Conservation (phyloP, 2,888 invertebrate species). For the Pilophorus perplexus region DNA sequence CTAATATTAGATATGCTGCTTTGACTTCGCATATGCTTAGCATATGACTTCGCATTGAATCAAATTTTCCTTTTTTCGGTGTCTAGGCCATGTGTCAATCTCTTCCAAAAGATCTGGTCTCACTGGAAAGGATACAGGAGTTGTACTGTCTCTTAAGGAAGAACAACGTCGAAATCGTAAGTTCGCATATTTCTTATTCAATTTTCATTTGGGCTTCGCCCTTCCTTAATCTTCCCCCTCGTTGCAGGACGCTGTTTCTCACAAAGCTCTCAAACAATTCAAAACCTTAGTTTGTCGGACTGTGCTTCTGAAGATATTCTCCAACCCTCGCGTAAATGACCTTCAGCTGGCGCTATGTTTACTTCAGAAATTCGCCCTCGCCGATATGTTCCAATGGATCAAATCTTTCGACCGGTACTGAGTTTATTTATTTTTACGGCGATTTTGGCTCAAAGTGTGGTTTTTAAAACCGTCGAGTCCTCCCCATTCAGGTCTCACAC, state of each 20-base stretch:
- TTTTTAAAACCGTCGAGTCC: too few species aligned
- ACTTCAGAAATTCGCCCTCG: conserved; percentile 11
- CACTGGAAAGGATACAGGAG: conserved; percentile 9
- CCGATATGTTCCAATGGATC: conserved; percentile 25
- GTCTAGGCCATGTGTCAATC: conserved; percentile 14
- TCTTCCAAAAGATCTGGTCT: conserved; percentile 16
- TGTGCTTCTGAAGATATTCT: conserved; percentile 26
- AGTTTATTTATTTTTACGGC: neutral
- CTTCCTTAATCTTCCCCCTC: too few species aligned
- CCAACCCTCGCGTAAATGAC: conserved; percentile 14
- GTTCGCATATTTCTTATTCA: neutral
- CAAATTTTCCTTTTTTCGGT: neutral
- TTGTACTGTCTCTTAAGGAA: neutral
- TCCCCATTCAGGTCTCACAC: neutral
- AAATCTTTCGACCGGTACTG: conserved; percentile 11
- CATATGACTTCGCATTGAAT: too few species aligned
- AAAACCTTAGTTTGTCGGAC: conserved; percentile 6
- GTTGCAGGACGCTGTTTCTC: too few species aligned
- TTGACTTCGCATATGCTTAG: too few species aligned
- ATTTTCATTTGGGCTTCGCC: too few species aligned
- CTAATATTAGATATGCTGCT: too few species aligned
- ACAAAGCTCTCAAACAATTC: conserved; percentile 17
- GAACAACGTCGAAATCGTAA: neutral
- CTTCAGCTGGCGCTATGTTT: conserved; percentile 15
- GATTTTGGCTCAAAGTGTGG: neutral